Evolutionary conservation across 2,113 vertebrate genomes (phyloP).

Genomic region (Thalassarche chlororhynchos): DNA sequence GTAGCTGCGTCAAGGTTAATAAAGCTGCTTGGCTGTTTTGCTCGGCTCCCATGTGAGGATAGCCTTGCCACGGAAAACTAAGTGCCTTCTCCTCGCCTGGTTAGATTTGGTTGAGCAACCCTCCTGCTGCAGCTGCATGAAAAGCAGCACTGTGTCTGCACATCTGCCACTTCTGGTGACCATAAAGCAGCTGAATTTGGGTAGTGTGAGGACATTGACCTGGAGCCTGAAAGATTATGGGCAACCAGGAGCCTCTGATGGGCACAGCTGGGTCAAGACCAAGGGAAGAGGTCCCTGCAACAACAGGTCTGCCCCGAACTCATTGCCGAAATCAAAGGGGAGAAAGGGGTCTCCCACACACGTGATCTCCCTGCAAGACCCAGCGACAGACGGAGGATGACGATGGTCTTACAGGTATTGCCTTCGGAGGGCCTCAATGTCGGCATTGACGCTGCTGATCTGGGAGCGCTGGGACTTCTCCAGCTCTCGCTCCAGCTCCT

Average conservation of each 20-base stretch:
- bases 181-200: neutral
- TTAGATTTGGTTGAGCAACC: neutral
- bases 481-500: conserved; percentile 87
- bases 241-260: neutral
- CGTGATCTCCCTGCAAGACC: fast-evolving
- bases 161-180: neutral
- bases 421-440: conserved; percentile 88
- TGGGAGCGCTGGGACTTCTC: conserved; percentile 93
- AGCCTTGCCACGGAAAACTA: neutral
- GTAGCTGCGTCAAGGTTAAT: neutral
- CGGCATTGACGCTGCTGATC: conserved; percentile 89
- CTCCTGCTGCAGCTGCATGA: fast-evolving
- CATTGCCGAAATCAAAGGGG: neutral
- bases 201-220: no score
- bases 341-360: neutral
- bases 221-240: neutral
- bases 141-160: neutral
- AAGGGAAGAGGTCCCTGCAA: neutral
- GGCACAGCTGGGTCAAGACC: fast-evolving
- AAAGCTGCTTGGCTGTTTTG: neutral
- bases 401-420: conserved; percentile 85
- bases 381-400: fast-evolving
- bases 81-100: neutral
- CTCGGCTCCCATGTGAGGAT: fast-evolving
- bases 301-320: neutral